Percentiles rank a stretch among this genome's conserved stretches.
phyloP scores from a whole-genome alignment of 2,888 invertebrate species.

The Anagyrus pseudococci region DNA sequence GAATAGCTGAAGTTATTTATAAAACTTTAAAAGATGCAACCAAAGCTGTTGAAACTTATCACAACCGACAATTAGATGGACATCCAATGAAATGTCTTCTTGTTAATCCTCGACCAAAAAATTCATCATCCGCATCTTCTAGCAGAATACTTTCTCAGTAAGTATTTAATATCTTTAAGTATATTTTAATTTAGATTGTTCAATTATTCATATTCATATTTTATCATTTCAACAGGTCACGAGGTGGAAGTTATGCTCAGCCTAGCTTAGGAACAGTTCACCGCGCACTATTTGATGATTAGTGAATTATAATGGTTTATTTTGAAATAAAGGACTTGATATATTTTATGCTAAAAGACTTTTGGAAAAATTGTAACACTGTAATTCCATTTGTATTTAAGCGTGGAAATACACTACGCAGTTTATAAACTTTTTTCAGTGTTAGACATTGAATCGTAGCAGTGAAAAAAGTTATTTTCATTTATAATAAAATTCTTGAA shows the following conservation, averaged over 20 bases:
- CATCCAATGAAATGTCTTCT: conserved; percentile 91
- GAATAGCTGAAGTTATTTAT: conserved; percentile 92
- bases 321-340: conserved; percentile 14
- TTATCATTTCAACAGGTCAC: conserved; percentile 28
- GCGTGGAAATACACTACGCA: not conserved
- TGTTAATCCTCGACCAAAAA: conserved; percentile 75
- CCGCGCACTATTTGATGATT: conserved; percentile 58
- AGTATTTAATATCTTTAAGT: conserved; percentile 32
- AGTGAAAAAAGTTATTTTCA: conserved; percentile 9
- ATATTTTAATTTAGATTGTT: not conserved
- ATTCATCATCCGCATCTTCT: conserved; percentile 61
- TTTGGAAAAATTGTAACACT: conserved; percentile 15
- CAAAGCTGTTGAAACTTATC: conserved; percentile 90
- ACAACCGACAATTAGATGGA: conserved; percentile 91
- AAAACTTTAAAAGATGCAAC: conserved; percentile 85
- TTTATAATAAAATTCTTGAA: conserved; percentile 24
- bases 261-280: conserved; percentile 59
- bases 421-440: conserved; percentile 4
- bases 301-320: conserved; percentile 31
- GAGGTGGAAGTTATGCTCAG: conserved; percentile 55
- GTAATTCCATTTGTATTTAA: conserved; percentile 35
- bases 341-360: conserved; percentile 21
- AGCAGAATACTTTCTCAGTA: conserved; percentile 58
- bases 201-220: not conserved
- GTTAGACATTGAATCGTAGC: conserved; percentile 8